Base-by-base conservation (phyloP, 2,888 invertebrate species). In the Resseliella maxima region DNA sequence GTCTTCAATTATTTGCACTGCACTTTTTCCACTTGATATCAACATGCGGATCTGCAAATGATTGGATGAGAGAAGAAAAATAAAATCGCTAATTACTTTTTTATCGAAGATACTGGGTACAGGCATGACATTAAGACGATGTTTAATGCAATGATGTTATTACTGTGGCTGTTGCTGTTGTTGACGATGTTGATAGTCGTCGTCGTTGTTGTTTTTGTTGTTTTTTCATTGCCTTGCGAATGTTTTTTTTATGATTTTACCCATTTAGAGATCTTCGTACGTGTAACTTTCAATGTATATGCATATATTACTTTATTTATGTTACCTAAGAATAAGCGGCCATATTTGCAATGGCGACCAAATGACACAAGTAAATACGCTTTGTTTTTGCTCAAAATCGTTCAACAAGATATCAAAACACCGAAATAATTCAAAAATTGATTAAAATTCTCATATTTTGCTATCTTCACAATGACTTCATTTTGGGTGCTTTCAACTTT, bases 271-370 rank as follows among this genome's bases (percentile, higher is more conserved):
- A 24, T 59, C 59, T 59, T 59, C 6, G 59, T 24, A 59, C 46
- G 46, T 50, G 18, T 18, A 12, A 59, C 59, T 27, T 6, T 59
- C 27, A n/a, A 15, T 72, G 35, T 72, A n/a, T 72, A 72, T 72
- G 35, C 27, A 83, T 27, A 5, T 36, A 81, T 38, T 8, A 38
- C 83, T 38, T 38, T 38, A n/a, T 83, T 36, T 38, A 83, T 85
- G 85, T 85, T 46, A 38, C 31, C 27, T 12, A 27, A 45, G 85
- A 85, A 85, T 85, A 27, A 85, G 85, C 85, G 85, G 85, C 85
- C 85, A 85, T 85, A 45, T 85, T 85, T 85, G 85, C 85, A 46
- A 85, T 85, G 45, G 85, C 85, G 45, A 85, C 45, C 45, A 85
- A 85, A 85, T 85, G 45, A 85, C 85, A 85, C 85, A 46, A 85